Base-by-base conservation (phyloP, 2,888 invertebrate species). In the Trichogramma dendrolimi region DNA sequence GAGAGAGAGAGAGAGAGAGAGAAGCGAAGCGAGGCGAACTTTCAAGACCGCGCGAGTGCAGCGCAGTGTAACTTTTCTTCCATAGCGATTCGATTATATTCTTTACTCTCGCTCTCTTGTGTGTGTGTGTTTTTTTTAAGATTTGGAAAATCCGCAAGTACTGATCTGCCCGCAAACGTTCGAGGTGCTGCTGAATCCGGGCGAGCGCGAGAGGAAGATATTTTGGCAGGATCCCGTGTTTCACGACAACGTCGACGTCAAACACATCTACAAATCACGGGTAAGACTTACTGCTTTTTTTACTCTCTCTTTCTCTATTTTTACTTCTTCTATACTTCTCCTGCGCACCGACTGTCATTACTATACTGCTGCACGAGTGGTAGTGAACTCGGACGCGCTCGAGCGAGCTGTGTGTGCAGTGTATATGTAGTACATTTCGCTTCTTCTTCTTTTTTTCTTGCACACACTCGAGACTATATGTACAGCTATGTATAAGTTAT, bases 211-310 rank as follows among this genome's bases (percentile, higher is more conserved):
- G 58, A 81, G 84, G 40, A 80, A 82, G 49, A 81, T 88, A 51
- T 80, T 81, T 67, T 89, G 88, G 88, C 82, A 82, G 49, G 88
- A 88, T 69, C 88, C 89, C 1, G 76, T 80, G 49, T 88, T 88
- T 70, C 79, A 79, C 40, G 85, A 85, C 73, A 85, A 85, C 70
- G 83, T 83, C 47, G 82, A 79, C 56, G 77, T 87, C 39, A 81
- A 81, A 60, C 80, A 81, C 60, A 78, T 85, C 51, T 85, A 84
- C 72, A 86, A 86, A 72, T 85, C 86, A 6, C 83, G 84, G 76
- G 86, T 86, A 70, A 79, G 80, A 66, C 27, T 27, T 27, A 27
- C 27, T 27, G 27, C 27, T 27, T 27, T 27, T 27, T 27, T 27
- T 27, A 27, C 27, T 27, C 3, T 2, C 27, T 27, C 3, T 2